Conservation (phyloP, 2,888 invertebrate species). For the Dyspetes luteomarginatus region DNA sequence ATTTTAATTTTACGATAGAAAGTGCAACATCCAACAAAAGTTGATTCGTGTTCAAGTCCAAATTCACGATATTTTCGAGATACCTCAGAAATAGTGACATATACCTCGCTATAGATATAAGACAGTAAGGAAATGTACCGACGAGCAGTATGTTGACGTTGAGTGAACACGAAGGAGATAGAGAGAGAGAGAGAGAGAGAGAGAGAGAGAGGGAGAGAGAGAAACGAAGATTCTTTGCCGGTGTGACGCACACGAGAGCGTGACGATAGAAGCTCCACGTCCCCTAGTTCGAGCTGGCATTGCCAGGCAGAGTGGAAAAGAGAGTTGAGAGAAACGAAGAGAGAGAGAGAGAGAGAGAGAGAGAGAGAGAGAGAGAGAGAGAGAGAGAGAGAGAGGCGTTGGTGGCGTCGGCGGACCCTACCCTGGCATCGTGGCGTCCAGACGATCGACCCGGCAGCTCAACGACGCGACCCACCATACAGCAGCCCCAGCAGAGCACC, state of each 20-base stretch:
- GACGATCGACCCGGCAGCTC: slow-evolving; percentile 63
- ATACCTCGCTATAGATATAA: neutral
- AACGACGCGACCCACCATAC: slow-evolving; percentile 42
- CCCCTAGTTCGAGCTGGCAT: slow-evolving; percentile 40
- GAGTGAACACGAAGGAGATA: slow-evolving; percentile 3
- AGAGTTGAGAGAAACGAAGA: slow-evolving; percentile 28
- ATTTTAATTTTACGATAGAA: neutral
- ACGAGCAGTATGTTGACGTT: neutral
- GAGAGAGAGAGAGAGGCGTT: slow-evolving; percentile 49
- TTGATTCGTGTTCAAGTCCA: neutral
- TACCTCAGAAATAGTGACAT: neutral
- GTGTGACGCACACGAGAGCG: slow-evolving; percentile 45
- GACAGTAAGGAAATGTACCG: neutral
- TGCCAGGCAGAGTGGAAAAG: slow-evolving; percentile 17
- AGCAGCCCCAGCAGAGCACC: slow-evolving; percentile 48
- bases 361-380: slow-evolving; percentile 23
- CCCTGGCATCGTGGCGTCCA: slow-evolving; percentile 58
- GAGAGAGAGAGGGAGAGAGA: neutral
- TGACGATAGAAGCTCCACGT: slow-evolving; percentile 37
- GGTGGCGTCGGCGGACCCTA: slow-evolving; percentile 53
- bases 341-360: neutral
- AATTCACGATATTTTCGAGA: neutral
- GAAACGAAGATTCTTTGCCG: slow-evolving; percentile 36
- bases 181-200: neutral
- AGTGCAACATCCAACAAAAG: neutral